phyloP scores from a whole-genome alignment of 2,113 vertebrate genomes.

The Coturnix japonica region DNA sequence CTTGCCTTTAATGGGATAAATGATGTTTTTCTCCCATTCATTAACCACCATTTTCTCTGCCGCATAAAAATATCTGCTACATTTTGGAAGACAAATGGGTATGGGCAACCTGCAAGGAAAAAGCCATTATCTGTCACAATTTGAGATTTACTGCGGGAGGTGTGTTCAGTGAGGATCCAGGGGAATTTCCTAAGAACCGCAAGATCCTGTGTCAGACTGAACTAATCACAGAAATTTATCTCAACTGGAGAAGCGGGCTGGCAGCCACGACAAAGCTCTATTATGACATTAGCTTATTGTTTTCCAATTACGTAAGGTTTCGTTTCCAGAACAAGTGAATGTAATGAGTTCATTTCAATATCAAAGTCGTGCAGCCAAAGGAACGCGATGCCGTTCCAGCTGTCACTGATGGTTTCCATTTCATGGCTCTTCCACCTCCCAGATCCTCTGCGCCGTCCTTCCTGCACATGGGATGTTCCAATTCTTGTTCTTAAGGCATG shows the following conservation, averaged over 20 bases:
- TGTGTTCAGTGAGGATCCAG: background rate
- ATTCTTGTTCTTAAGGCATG: background rate
- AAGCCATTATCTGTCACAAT: slow-evolving; percentile 17
- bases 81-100: background rate
- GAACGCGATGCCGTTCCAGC: background rate
- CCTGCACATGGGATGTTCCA: background rate
- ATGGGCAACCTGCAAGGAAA: background rate
- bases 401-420: background rate
- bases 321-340: background rate
- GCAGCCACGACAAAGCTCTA: background rate
- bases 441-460: slow-evolving; percentile 21
- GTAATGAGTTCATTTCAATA: slow-evolving; percentile 20
- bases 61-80: background rate
- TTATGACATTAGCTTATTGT: slow-evolving; percentile 21
- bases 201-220: slow-evolving; percentile 14
- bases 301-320: slow-evolving; percentile 29
- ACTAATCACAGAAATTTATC: slow-evolving; percentile 25
- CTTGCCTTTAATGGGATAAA: slow-evolving; percentile 26
- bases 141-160: background rate
- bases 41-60: slow-evolving; percentile 22
- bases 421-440: background rate
- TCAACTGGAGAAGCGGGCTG: background rate
- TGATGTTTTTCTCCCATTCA: background rate
- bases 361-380: slow-evolving; percentile 12
- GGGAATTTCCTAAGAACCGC: background rate